Percentiles rank a stretch among this genome's conserved stretches.
phyloP scores from a whole-genome alignment of 2,113 vertebrate genomes.

The Murina feae region DNA sequence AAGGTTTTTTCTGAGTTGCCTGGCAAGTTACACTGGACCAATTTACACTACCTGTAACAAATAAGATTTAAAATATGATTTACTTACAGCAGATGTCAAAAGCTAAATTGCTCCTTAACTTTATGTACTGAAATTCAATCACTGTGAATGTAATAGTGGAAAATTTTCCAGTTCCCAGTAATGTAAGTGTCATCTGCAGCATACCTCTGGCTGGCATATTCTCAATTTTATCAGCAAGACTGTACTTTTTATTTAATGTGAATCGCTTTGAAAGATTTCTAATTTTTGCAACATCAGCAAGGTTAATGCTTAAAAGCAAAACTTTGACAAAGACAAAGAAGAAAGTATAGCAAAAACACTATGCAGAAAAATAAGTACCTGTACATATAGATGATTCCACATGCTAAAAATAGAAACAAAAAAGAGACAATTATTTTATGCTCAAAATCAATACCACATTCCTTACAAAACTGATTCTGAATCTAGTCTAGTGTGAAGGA shows the following conservation, averaged over 20 bases:
- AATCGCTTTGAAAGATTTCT: background rate
- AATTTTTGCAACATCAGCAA: background rate
- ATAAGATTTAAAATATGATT: slow-evolving; percentile 47
- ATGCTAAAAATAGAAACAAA: slow-evolving; percentile 79
- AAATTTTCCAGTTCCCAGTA: background rate
- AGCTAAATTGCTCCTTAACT: background rate
- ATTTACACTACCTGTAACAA: slow-evolving; percentile 77
- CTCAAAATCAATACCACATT: background rate
- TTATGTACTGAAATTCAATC: slow-evolving; percentile 3
- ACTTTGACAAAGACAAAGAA: background rate
- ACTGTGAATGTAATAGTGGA: background rate
- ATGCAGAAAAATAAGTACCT: slow-evolving; percentile 80
- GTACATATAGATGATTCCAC: slow-evolving; percentile 88
- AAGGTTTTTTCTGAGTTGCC: slow-evolving; percentile 88
- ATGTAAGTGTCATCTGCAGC: background rate
- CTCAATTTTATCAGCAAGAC: background rate
- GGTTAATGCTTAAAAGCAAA: slow-evolving; percentile 33
- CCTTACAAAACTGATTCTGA: background rate
- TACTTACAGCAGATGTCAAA: slow-evolving; percentile 3
- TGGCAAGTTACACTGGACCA: slow-evolving; percentile 92
- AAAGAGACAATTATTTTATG: background rate
- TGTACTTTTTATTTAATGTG: background rate
- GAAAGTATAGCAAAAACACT: slow-evolving; percentile 31
- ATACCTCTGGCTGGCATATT: background rate
- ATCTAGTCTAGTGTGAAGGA: background rate